Percentiles rank a stretch among this genome's conserved stretches.
phyloP scores from a whole-genome alignment of 2,888 invertebrate species.

The Ophion obscuratus region DNA sequence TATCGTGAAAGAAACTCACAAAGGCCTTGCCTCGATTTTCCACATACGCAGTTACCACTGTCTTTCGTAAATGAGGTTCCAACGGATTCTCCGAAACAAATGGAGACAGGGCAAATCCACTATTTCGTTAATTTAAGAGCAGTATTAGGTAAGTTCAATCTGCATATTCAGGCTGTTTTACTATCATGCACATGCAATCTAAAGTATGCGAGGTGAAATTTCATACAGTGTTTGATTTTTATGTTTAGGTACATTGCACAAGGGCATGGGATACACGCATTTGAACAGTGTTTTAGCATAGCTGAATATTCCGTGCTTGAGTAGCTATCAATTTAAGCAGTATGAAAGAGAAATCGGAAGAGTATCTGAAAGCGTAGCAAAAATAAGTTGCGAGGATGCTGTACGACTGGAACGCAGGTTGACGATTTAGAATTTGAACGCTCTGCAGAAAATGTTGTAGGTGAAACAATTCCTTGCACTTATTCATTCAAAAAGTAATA shows the following conservation, averaged over 20 bases:
- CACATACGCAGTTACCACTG: constrained; percentile 57
- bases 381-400: constrained; percentile 4
- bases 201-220: too few relatives aligned
- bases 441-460: too few relatives aligned
- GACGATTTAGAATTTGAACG: too few relatives aligned
- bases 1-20: constrained; percentile 1
- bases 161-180: not conserved
- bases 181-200: too few relatives aligned
- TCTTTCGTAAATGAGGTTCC: constrained; percentile 47
- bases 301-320: constrained; percentile 15
- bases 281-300: constrained; percentile 22
- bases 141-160: constrained; percentile 29
- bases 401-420: too few relatives aligned
- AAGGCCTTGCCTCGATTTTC: constrained; percentile 52
- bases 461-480: too few relatives aligned
- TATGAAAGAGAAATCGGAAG: constrained; percentile 9
- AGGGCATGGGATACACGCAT: constrained; percentile 12
- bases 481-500: too few relatives aligned
- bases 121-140: constrained; percentile 26
- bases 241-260: not conserved
- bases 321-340: not conserved
- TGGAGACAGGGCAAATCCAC: too few relatives aligned
- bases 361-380: constrained; percentile 23
- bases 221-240: too few relatives aligned
- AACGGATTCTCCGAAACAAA: constrained; percentile 5